Evolutionary conservation across 1,140 invertebrate species (phyloP).

Genomic region (Trinorchestia longiramus): DNA sequence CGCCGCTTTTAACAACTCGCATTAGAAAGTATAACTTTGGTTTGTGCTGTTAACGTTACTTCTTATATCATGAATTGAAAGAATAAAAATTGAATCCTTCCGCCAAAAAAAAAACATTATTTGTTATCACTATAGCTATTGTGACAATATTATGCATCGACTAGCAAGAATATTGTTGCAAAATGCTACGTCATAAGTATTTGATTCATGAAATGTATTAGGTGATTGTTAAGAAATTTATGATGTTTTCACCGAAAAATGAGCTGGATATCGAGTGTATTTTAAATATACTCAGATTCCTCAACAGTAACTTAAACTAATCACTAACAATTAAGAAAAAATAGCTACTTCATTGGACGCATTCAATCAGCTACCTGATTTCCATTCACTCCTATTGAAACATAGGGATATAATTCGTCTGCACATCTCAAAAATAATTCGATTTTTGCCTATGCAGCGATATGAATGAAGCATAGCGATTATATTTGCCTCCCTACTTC

Average conservation of each 20-base stretch:
- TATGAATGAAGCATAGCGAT: not conserved
- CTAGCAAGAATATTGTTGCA: too few relatives aligned
- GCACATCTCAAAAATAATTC: not conserved
- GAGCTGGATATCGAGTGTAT: not conserved
- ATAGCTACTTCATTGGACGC: not conserved
- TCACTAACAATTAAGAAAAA: not conserved
- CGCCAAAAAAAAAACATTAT: too few relatives aligned
- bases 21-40: not conserved
- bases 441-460: not conserved
- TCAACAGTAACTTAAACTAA: not conserved
- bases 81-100: too few relatives aligned
- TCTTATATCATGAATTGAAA: too few relatives aligned
- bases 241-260: not conserved
- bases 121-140: too few relatives aligned
- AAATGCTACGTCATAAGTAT: too few relatives aligned
- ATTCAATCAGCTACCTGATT: not conserved
- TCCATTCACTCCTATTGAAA: not conserved
- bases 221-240: too few relatives aligned
- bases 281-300: not conserved
- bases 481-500: not conserved
- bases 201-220: too few relatives aligned
- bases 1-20: not conserved
- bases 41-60: too few relatives aligned
- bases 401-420: not conserved
- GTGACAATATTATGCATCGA: too few relatives aligned